Conservation (phyloP, 2,797 vertebrate species). For the Darevskia mixta region DNA sequence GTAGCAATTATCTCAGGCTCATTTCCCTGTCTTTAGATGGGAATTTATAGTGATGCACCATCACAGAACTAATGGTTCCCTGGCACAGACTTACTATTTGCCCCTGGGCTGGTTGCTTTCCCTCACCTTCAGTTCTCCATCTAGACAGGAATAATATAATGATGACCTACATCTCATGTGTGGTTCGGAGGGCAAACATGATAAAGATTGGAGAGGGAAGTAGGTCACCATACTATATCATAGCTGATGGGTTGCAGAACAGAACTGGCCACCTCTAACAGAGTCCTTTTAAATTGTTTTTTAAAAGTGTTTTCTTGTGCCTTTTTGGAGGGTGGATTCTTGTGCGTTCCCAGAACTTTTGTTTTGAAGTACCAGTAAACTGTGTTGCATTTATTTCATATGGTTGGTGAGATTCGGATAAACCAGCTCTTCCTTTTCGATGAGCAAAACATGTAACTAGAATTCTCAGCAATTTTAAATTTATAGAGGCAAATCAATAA, state of each 20-base stretch:
- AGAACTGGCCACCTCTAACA: background rate
- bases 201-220: background rate
- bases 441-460: background rate
- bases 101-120: background rate
- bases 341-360: background rate
- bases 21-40: background rate
- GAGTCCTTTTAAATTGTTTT: background rate
- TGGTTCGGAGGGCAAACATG: background rate
- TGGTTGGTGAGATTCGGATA: constrained; percentile 1
- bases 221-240: background rate
- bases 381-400: background rate
- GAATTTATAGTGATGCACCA: background rate
- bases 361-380: background rate
- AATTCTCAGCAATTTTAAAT: constrained; percentile 10
- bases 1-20: background rate
- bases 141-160: background rate
- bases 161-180: background rate
- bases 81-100: background rate
- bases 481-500: background rate
- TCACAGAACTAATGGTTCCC: background rate
- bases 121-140: background rate
- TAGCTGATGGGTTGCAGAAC: background rate
- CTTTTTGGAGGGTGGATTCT: too few relatives aligned
- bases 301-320: background rate
- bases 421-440: constrained; percentile 1